Percentiles rank a stretch among this genome's conserved stretches.
phyloP scores from a whole-genome alignment of 2,888 invertebrate species.

The Coronaproctus castanopsis region DNA sequence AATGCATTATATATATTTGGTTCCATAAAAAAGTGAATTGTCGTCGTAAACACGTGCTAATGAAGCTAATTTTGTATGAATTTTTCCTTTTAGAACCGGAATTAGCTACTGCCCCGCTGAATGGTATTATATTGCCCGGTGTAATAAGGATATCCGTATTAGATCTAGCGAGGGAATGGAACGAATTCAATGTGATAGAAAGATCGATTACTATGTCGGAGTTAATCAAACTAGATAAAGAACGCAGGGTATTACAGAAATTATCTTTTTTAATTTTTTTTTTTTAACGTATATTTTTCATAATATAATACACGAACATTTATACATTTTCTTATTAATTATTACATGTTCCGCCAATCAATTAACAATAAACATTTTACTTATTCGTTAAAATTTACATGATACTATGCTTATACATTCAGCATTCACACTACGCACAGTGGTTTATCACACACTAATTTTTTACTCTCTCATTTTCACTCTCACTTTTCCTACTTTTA shows the following conservation, averaged over 20 bases:
- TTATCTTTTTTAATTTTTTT: not conserved
- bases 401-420: not conserved
- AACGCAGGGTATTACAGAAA: slow-evolving; percentile 64
- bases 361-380: too few species aligned
- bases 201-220: slow-evolving; percentile 64
- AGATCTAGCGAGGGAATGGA: slow-evolving; percentile 60
- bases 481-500: too few species aligned
- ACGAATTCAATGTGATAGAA: slow-evolving; percentile 64
- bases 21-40: too few species aligned
- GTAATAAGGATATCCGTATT: slow-evolving; percentile 77
- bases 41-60: too few species aligned
- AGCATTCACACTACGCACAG: not conserved
- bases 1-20: too few species aligned
- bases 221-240: slow-evolving; percentile 45
- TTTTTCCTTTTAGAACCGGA: slow-evolving; percentile 58
- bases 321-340: too few species aligned
- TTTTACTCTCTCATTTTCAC: too few species aligned
- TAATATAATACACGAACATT: too few species aligned
- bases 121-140: slow-evolving; percentile 87
- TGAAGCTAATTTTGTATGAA: too few species aligned
- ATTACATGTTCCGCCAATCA: too few species aligned
- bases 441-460: too few species aligned
- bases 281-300: not conserved
- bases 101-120: slow-evolving; percentile 77
- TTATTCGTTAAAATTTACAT: slow-evolving; percentile 8